Evolutionary conservation across 2,113 vertebrate genomes (phyloP).

Genomic region (Cepphus grylle): DNA sequence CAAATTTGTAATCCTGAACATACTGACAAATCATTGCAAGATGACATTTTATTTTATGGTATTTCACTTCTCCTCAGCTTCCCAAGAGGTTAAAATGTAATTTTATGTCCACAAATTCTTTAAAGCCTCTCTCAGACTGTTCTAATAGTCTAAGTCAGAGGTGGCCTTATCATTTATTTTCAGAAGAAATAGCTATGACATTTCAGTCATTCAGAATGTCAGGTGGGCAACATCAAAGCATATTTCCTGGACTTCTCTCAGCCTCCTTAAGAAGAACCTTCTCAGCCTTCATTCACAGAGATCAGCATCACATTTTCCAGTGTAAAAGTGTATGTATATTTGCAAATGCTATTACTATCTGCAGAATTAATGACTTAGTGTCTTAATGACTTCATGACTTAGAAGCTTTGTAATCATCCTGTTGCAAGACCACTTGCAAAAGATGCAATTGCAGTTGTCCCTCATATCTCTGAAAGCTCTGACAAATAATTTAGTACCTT

Average conservation of each 20-base stretch:
- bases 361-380: background rate
- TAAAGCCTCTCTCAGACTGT: background rate
- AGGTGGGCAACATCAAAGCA: background rate
- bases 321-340: background rate
- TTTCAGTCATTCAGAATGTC: background rate
- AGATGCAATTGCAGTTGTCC: background rate
- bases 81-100: background rate
- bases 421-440: background rate
- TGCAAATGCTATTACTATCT: background rate
- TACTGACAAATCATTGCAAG: background rate
- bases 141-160: background rate
- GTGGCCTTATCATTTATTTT: background rate
- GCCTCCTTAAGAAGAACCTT: background rate
- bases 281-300: background rate
- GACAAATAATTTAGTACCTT: background rate
- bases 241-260: background rate
- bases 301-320: background rate
- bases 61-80: background rate
- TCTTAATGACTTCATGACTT: background rate
- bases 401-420: background rate
- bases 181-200: background rate
- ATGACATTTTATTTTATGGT: background rate
- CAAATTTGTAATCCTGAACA: background rate
- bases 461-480: background rate
- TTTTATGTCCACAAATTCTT: background rate